phyloP scores from a whole-genome alignment of 2,113 vertebrate species.

The Leucosticte australis region DNA sequence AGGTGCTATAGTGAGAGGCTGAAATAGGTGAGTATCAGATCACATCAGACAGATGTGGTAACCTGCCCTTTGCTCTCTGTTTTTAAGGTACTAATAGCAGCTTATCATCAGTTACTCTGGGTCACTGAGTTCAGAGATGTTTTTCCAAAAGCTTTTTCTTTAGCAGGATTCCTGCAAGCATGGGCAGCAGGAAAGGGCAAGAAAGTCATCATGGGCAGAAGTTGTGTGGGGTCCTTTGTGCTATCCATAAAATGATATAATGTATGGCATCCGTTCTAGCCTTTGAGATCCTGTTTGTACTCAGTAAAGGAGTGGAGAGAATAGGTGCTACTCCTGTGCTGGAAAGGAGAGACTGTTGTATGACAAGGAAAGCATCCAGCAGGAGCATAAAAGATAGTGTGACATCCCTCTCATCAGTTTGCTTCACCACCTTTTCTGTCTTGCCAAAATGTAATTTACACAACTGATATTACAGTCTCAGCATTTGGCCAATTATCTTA shows the following conservation, averaged over 20 bases:
- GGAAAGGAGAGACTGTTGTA: neutral
- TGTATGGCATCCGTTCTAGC: neutral
- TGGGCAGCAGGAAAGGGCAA: neutral
- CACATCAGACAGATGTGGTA: slow-evolving; percentile 7
- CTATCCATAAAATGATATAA: neutral
- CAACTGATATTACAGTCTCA: neutral
- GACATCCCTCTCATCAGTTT: neutral
- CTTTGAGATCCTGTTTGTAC: neutral
- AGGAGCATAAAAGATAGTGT: neutral
- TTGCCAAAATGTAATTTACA: neutral
- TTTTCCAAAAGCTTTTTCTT: slow-evolving; percentile 1
- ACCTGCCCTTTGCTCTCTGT: slow-evolving; percentile 32
- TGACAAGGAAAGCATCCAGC: neutral
- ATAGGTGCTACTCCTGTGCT: neutral
- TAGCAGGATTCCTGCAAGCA: neutral
- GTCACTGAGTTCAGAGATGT: neutral
- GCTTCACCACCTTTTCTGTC: neutral
- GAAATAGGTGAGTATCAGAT: neutral
- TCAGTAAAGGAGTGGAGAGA: neutral
- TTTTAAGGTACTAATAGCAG: slow-evolving; percentile 12
- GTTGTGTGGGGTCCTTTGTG: neutral
- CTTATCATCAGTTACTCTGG: neutral
- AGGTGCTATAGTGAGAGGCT: neutral
- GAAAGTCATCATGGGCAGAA: neutral
- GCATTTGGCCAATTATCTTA: neutral